Base-by-base conservation (phyloP, 2,797 vertebrate species). In the Myripristis jacobus region DNA sequence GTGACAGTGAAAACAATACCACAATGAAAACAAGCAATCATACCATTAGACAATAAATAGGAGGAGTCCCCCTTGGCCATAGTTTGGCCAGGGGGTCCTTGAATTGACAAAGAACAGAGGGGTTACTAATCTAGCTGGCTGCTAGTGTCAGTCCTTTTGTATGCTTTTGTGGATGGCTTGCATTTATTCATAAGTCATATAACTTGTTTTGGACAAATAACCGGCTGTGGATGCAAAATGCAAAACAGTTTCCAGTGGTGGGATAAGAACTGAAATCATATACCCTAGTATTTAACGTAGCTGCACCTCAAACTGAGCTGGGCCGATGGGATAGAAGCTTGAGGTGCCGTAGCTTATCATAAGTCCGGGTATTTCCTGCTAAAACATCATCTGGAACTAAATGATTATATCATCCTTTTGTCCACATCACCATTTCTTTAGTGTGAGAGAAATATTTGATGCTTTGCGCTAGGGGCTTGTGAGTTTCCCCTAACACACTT, bases 11-110 rank as follows among this genome's bases (percentile, higher is more conserved):
- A 83, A 85, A 89, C 86, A 92, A 86, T 73, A 80, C 67, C 13
- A 61, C 83, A 87, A 58, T 75, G 84, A 87, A 84, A 88, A 89
- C 80, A 90, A 89, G 88, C 81, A 84, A 74, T 80, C 68, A 73
- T 66, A 46, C 56, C 69, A 77, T 65, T 73, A 81, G 80, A 80
- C 75, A 83, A 83, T 73, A 74, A 67, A 66, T n/a, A 73, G 77
- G 79, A 70, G 72, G 73, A 68, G 79, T 56, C 0, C 21, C 56
- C 46, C 56, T 6, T 54, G 73, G 82, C 58, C 59, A 70, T 78
- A 71, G 70, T 78, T 78, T 80, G 58, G 27, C 58, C 47, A 13
- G 41, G 44, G 63, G 25, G 48, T 16, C n/a, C 6, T 54, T 27
- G 19, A 19, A 36, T 51, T 54, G 19, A 16, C 44, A 70, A 53